phyloP scores from a whole-genome alignment of 2,113 vertebrate species.

The Pygoscelis antarcticus region DNA sequence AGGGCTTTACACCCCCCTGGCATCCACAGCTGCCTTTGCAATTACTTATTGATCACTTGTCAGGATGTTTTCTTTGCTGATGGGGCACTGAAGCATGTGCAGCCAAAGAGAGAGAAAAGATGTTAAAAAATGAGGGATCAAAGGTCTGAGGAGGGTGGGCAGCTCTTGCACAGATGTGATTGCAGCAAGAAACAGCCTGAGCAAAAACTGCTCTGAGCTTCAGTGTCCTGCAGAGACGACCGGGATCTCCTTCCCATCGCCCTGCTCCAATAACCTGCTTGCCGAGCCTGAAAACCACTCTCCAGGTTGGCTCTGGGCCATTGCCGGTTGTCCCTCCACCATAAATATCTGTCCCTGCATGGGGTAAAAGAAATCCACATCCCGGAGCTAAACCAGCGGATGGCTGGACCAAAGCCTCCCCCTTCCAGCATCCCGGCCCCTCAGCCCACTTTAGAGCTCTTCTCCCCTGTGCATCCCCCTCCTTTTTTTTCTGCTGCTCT shows the following conservation, averaged over 20 bases:
- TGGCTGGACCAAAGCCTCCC: not conserved
- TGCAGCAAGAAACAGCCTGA: not conserved
- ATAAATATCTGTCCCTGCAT: fast-evolving
- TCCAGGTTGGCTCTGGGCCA: not conserved
- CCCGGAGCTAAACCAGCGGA: not conserved
- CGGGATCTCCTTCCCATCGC: not conserved
- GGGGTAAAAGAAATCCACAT: not conserved
- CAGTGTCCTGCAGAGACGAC: not conserved
- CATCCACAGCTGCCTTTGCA: slow-evolving; percentile 52
- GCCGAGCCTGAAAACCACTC: not conserved
- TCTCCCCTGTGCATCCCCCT: not conserved
- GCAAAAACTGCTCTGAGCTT: not conserved
- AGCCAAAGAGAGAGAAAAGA: not conserved
- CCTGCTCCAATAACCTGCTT: not conserved
- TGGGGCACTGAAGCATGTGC: slow-evolving; percentile 47
- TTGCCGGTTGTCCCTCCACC: not conserved
- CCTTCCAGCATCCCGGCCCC: not conserved
- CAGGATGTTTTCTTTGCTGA: slow-evolving; percentile 72
- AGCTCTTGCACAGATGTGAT: not conserved
- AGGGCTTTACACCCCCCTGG: not conserved
- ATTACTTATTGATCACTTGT: slow-evolving; percentile 72
- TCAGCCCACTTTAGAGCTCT: not conserved
- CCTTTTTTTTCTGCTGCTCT: not conserved
- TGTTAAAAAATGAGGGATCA: not conserved
- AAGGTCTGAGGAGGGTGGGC: not conserved